These are phyloP conservation scores for Misgurnus anguillicaudatus DNA, from an alignment of 2,113 vertebrate genomes.

Conservation along the genomic window DNA sequence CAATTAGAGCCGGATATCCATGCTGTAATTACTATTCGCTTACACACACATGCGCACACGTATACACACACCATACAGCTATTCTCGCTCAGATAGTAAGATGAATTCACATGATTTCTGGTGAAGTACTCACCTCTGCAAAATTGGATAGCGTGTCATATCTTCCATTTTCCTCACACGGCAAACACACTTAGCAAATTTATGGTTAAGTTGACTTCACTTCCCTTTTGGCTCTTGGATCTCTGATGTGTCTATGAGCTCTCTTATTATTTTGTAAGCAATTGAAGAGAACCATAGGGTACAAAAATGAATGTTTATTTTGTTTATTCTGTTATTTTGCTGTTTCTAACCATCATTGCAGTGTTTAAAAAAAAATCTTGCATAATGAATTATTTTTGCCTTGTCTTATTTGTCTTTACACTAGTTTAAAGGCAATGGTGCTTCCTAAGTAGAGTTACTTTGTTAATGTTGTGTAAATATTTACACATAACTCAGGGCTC, in stretches of 20 bases:
- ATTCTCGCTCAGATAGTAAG: not conserved
- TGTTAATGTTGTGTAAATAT: no score
- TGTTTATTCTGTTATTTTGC: no score
- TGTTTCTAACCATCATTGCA: no score
- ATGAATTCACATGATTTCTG: constrained; percentile 12
- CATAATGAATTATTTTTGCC: not conserved
- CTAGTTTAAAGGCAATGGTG: no score
- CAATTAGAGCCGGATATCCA: constrained; percentile 50
- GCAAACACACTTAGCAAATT: not conserved
- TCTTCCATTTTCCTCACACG: not conserved
- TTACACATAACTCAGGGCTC: no score
- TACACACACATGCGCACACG: not conserved
- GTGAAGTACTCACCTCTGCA: not conserved
- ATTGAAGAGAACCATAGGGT: not conserved
- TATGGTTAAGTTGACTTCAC: not conserved
- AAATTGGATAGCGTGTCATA: not conserved
- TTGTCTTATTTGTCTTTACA: no score
- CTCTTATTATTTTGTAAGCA: not conserved
- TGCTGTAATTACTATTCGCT: constrained; percentile 39
- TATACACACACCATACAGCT: not conserved
- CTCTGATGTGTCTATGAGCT: not conserved
- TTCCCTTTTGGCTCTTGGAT: not conserved
- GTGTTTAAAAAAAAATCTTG: no score
- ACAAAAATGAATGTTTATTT: no score
- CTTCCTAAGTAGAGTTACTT: no score